A percentile compares a stretch with the other conserved stretches of the same genome.
Conservation (phyloP, 2,888 invertebrate genomes). For the Cantharis rufa region DNA sequence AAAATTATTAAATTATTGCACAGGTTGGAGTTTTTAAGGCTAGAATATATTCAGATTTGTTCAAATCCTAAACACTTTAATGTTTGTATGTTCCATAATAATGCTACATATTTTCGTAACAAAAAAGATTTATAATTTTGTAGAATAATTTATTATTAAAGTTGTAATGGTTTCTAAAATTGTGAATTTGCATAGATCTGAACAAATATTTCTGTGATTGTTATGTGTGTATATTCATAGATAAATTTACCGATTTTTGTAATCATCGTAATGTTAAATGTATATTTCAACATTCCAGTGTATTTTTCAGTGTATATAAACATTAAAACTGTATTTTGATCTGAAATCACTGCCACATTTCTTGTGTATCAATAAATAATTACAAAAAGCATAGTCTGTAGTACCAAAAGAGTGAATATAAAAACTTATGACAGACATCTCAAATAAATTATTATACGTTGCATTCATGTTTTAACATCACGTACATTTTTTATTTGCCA, state of each 20-base stretch:
- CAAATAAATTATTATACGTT: neutral
- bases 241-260: conserved; percentile 41
- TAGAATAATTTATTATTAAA: conserved; percentile 29
- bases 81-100: conserved; percentile 23
- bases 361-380: conserved; percentile 51
- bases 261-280: conserved; percentile 50
- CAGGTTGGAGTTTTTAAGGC: conserved; percentile 19
- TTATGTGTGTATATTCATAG: conserved; percentile 48
- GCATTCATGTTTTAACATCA: neutral
- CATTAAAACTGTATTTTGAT: conserved; percentile 52
- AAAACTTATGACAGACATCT: neutral
- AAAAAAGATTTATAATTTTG: conserved; percentile 31
- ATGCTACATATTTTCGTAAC: conserved; percentile 29
- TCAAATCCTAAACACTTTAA: conserved; percentile 19
- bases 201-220: conserved; percentile 53
- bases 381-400: conserved; percentile 18
- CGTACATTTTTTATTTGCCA: neutral
- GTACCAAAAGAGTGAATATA: neutral
- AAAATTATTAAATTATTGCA: conserved; percentile 18
- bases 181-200: conserved; percentile 40
- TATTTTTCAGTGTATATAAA: conserved; percentile 53
- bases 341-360: conserved; percentile 54
- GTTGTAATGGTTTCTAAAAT: conserved; percentile 20
- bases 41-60: conserved; percentile 18
- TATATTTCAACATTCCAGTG: conserved; percentile 53